Base-by-base conservation (phyloP, 2,113 vertebrate genomes). In the Panthera leo region DNA sequence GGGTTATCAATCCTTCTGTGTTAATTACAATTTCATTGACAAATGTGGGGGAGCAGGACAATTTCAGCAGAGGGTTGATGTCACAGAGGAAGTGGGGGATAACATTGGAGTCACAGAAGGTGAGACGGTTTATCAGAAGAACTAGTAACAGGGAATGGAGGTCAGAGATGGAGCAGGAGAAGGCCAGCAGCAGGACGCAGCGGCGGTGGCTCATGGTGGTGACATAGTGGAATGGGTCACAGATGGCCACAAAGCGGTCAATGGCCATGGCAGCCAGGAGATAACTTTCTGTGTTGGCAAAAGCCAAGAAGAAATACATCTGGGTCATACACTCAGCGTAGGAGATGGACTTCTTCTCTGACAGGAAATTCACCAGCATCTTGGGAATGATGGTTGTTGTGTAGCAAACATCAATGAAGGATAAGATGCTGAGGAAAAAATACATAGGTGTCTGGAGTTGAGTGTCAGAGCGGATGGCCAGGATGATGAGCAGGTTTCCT, bases 71-170 rank as follows among this genome's bases (percentile, higher is more conserved):
- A 82, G 92, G 95, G 25, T 79, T 97, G 39, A 97, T 75, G 15
- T 98, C 94, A 5, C 97, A 98, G 96, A 98, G 94, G 68, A 98
- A 98, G 68, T 97, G 97, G 14, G 86, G 88, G 55, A 98, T 94
- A 31, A 97, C 31, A 5, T 39, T 97, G 29, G 97, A 91, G 51
- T 79, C 88, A 78, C 96, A 97, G 53, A 98, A 97, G n/a, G 97
- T 95, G 39, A 4, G 71, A 80, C 1, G n/a, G 34, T 61, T 73
- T 45, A 96, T 83, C 15, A 97, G 92, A 34, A 88, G n/a, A 78
- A 92, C 58, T 25, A 80, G 67, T 65, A 89, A 13, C 34, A 96
- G 65, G 34, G 91, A 93, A 19, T 96, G 51, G 67, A 87, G 48
- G 48, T 95, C 76, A 34, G 93, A 70, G 42, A 53, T 42, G 73